phyloP scores from a whole-genome alignment of 1,140 invertebrate species.

The Drosophila murphyi region DNA sequence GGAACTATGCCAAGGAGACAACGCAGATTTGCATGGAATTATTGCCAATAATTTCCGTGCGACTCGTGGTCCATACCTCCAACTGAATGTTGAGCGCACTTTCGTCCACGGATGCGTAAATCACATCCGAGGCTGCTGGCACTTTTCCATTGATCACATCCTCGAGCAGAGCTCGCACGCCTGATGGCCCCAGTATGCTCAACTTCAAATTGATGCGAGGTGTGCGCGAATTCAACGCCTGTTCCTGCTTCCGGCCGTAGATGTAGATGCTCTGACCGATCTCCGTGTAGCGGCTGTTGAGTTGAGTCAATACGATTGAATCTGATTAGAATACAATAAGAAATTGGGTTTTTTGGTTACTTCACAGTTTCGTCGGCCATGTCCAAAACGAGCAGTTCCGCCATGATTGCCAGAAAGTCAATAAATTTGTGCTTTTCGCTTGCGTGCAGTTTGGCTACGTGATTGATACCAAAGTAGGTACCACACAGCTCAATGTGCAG shows the following conservation, averaged over 20 bases:
- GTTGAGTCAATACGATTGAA: neutral
- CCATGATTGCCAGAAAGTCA: constrained; percentile 18
- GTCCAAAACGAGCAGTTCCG: constrained; percentile 40
- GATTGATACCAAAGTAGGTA: neutral
- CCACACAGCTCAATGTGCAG: constrained; percentile 24
- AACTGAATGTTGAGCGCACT: constrained; percentile 16
- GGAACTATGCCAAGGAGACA: neutral
- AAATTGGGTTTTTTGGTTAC: neutral
- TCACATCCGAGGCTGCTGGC: neutral
- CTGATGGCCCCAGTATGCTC: neutral
- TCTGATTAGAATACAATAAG: neutral
- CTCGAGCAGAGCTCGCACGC: constrained; percentile 1
- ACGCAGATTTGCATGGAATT: constrained; percentile 8
- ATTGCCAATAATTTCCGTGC: neutral
- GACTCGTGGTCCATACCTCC: constrained; percentile 4
- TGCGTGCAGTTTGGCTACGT: neutral
- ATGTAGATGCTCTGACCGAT: constrained; percentile 18
- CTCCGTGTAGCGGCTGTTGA: constrained; percentile 11
- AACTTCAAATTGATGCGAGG: constrained; percentile 3
- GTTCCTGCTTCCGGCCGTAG: constrained; percentile 2
- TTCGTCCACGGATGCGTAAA: neutral
- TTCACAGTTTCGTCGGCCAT: neutral
- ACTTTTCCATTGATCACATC: constrained; percentile 21
- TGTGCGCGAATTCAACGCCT: neutral
- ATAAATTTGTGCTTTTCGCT: constrained; percentile 14